Evolutionary conservation across 1,140 invertebrate species (phyloP).

Genomic region (Ceratoteleas bidentatus): DNA sequence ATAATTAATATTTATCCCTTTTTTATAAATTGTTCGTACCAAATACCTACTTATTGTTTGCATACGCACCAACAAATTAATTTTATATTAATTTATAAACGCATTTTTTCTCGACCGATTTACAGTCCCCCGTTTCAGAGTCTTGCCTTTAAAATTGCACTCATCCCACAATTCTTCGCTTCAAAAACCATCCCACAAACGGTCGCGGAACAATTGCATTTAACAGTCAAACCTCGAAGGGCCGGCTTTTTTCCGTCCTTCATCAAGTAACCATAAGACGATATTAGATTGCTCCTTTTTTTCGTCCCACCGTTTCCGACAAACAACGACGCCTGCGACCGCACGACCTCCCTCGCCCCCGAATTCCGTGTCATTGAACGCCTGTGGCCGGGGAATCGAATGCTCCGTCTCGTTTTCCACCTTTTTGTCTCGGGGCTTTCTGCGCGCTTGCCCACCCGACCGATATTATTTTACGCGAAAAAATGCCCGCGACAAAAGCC

Average conservation of each 20-base stretch:
- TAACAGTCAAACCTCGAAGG: no score
- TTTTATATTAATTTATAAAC: no score
- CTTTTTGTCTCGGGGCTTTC: slow-evolving; percentile 20
- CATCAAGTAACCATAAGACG: slow-evolving; percentile 74
- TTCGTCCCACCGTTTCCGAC: slow-evolving; percentile 7
- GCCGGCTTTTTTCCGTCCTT: slow-evolving; percentile 17
- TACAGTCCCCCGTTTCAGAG: no score
- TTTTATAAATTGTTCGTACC: no score
- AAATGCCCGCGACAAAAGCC: slow-evolving; percentile 60
- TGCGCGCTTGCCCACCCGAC: slow-evolving; percentile 5
- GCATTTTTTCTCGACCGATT: no score
- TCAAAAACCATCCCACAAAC: no score
- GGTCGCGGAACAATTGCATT: no score
- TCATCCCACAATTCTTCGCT: not conserved
- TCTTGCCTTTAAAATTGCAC: no score
- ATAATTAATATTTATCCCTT: no score
- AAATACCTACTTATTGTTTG: no score
- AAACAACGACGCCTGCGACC: slow-evolving; percentile 28
- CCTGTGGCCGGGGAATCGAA: slow-evolving; percentile 45
- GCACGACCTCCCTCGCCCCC: slow-evolving; percentile 9
- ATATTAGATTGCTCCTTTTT: slow-evolving; percentile 64
- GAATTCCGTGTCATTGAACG: slow-evolving; percentile 70
- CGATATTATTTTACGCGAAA: slow-evolving; percentile 54
- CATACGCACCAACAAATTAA: no score
- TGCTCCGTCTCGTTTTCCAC: slow-evolving; percentile 39